Conservation (phyloP, 2,113 vertebrate genomes). For the Calidris pugnax region DNA sequence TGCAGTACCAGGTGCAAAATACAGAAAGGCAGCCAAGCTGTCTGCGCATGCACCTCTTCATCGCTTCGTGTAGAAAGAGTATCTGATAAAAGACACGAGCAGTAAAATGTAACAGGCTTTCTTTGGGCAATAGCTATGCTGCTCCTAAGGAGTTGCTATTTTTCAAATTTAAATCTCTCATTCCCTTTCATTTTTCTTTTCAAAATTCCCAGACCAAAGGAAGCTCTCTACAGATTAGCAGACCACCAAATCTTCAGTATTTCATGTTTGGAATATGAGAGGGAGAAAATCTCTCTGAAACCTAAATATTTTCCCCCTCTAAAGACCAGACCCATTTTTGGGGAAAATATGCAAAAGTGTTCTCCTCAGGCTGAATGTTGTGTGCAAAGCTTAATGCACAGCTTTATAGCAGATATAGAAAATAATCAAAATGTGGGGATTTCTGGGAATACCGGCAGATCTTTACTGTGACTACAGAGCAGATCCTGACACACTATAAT, state of each 20-base stretch:
- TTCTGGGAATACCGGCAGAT: background rate
- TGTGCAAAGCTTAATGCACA: constrained; percentile 13
- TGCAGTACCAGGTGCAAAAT: background rate
- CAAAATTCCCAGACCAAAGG: constrained; percentile 31
- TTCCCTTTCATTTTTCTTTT: constrained; percentile 60
- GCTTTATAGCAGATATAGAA: constrained; percentile 11
- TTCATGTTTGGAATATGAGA: constrained; percentile 52
- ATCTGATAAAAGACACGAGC: background rate
- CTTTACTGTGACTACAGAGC: background rate
- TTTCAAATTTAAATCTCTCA: constrained; percentile 40
- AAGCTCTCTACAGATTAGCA: constrained; percentile 43
- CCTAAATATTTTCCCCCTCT: constrained; percentile 51
- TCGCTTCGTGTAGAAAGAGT: background rate
- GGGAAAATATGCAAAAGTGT: constrained; percentile 54
- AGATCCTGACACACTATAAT: constrained; percentile 19
- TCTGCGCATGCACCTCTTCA: background rate
- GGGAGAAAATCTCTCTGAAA: constrained; percentile 32
- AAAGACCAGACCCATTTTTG: constrained; percentile 54
- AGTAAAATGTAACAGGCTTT: background rate
- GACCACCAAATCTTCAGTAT: constrained; percentile 9
- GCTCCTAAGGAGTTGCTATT: constrained; percentile 18
- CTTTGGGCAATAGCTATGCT: constrained; percentile 9
- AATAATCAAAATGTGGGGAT: background rate
- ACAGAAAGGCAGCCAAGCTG: background rate
- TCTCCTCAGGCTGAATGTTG: constrained; percentile 42